Evolutionary conservation across 2,888 invertebrate species (phyloP), one percentile per base, ranked within the genome.

Genomic region (Amphipoea lucens): DNA sequence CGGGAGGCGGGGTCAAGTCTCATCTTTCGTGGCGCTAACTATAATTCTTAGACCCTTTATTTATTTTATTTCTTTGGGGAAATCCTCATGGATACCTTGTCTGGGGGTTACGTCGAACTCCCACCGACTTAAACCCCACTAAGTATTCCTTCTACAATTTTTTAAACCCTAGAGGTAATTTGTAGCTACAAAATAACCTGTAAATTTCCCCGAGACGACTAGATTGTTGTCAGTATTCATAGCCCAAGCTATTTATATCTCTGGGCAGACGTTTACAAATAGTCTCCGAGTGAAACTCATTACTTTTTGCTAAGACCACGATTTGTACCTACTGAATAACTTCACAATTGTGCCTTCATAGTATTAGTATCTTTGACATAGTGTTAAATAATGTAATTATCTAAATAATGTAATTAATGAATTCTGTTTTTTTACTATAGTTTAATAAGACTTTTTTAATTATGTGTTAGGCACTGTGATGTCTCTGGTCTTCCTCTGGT

Each of bases 291-390:
- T 45, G 36, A 29, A 75, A 75, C 45, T 48, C 62, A 80, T 80
- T 57, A 74, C 20, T 68, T 79, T 79, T 80, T 63, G 62, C 62
- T 63, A 40, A 74, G 23, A 14, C 40, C 4, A 40, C 54, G 12
- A 74, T 74, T 54, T 45, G n/a, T 62, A 45, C 36, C 17, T 29
- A 62, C 42, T 23, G 9, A 67, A 6, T 29, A 36, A 5, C 5
- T 14, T 12, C 2, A 67, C 11, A n/a, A 36, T 51, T 62, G 12
- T 54, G 29, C 11, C 29, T 51, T 23, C 11, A 40, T 2, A 54
- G 11, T 69, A n/a, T 54, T 29, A 63, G 7, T 45, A 68, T 9
- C 9, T 45, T 45, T n/a, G 42, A 67, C 17, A 17, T 45, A 45
- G 20, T 23, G 36, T 5, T 65, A 11, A 40, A 11, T 20, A n/a